phyloP scores from a whole-genome alignment of 2,113 vertebrate species.

The Gopherus flavomarginatus region DNA sequence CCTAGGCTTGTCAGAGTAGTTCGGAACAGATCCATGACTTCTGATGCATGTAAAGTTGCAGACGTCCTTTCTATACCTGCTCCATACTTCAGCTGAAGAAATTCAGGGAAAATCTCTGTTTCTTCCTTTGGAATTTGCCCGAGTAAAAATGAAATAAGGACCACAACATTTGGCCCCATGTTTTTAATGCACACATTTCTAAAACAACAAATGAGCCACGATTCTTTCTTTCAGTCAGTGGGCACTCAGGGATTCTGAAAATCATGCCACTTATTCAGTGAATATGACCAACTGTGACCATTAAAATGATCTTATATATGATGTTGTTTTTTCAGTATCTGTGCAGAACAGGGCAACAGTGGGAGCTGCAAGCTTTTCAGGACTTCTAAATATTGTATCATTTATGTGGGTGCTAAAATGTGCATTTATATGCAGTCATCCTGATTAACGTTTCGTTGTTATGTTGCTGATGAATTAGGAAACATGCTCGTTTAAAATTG shows the following conservation, averaged over 20 bases:
- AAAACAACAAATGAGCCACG: neutral
- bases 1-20: neutral
- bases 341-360: neutral
- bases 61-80: neutral
- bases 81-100: neutral
- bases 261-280: neutral
- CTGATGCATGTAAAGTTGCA: neutral
- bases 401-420: neutral
- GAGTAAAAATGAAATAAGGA: neutral
- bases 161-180: neutral
- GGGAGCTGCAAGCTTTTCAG: neutral
- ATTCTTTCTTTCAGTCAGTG: neutral
- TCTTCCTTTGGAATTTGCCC: neutral
- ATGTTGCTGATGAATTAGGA: too few species aligned
- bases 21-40: neutral
- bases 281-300: neutral
- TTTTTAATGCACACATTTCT: neutral
- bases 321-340: neutral
- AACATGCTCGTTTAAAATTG: too few species aligned
- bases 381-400: neutral
- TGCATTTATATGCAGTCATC: neutral
- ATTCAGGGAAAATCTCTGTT: neutral
- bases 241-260: neutral
- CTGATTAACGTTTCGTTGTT: too few species aligned
- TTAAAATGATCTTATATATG: fast-evolving